phyloP scores from a whole-genome alignment of 1,140 invertebrate genomes.

The Elysia chlorotica region DNA sequence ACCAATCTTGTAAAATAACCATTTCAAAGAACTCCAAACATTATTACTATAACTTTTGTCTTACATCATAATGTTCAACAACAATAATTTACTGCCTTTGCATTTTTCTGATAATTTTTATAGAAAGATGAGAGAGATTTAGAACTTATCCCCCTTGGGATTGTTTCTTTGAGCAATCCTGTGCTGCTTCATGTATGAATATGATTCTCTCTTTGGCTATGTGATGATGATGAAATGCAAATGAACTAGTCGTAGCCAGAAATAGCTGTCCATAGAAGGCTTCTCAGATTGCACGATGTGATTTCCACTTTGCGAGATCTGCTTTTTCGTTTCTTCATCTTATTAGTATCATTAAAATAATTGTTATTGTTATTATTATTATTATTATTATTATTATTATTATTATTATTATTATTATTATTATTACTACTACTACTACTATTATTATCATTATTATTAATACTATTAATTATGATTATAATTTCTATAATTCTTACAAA shows the following conservation, averaged over 20 bases:
- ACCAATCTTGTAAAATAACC: too few species aligned
- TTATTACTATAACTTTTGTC: too few species aligned
- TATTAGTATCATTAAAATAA: not conserved
- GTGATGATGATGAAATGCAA: not conserved
- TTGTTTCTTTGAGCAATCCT: too few species aligned
- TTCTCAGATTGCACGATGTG: not conserved
- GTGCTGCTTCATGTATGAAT: not conserved
- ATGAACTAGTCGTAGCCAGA: not conserved
- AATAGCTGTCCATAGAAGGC: not conserved
- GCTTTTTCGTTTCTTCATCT: not conserved
- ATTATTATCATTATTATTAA: not conserved
- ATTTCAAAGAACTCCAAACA: too few species aligned
- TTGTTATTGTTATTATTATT: not conserved
- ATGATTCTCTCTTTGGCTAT: not conserved
- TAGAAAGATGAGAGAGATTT: too few species aligned
- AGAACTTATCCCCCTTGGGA: too few species aligned
- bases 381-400: conserved; percentile 1
- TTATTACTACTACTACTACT: conserved; percentile 1
- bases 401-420: conserved; percentile 14
- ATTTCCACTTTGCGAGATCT: not conserved
- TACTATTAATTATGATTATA: not conserved
- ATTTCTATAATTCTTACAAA: not conserved
- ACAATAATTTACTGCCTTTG: too few species aligned
- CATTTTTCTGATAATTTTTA: too few species aligned
- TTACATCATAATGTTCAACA: too few species aligned